A percentile compares a stretch with the other conserved stretches of the same genome.
phyloP scores from a whole-genome alignment of 2,113 vertebrate genomes.

The Lonchura striata region DNA sequence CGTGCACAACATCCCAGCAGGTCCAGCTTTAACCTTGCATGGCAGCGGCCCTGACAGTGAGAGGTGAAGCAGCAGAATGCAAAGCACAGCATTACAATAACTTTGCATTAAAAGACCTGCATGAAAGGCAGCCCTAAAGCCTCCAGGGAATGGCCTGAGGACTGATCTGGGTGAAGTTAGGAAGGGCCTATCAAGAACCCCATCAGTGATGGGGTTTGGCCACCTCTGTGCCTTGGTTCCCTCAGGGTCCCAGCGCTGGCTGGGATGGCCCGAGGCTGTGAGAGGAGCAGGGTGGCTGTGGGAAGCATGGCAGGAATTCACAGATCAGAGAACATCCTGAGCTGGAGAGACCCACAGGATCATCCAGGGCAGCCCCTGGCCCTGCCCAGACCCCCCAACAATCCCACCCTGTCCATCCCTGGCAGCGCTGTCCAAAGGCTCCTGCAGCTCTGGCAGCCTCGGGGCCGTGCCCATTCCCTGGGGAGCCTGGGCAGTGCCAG shows the following conservation, averaged over 20 bases:
- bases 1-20: fast-evolving
- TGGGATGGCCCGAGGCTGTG: not conserved
- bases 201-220: not conserved
- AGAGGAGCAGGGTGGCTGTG: fast-evolving
- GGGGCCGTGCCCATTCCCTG: not conserved
- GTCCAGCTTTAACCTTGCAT: not conserved
- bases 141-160: not conserved
- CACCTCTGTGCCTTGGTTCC: not conserved
- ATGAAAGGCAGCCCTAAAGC: not conserved
- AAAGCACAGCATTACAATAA: not conserved
- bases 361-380: fast-evolving
- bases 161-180: not conserved
- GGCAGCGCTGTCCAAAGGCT: fast-evolving
- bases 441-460: not conserved
- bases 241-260: fast-evolving
- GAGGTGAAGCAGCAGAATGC: not conserved
- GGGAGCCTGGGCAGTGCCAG: not conserved
- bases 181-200: not conserved
- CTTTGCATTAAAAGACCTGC: not conserved
- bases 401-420: not conserved
- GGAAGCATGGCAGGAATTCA: not conserved
- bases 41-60: not conserved
- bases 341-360: not conserved
- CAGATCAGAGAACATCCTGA: not conserved
- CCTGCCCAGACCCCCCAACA: not conserved